These are phyloP conservation scores for Hemaris fuciformis DNA, from an alignment of 2,888 invertebrate species.

Conservation along the genomic window DNA sequence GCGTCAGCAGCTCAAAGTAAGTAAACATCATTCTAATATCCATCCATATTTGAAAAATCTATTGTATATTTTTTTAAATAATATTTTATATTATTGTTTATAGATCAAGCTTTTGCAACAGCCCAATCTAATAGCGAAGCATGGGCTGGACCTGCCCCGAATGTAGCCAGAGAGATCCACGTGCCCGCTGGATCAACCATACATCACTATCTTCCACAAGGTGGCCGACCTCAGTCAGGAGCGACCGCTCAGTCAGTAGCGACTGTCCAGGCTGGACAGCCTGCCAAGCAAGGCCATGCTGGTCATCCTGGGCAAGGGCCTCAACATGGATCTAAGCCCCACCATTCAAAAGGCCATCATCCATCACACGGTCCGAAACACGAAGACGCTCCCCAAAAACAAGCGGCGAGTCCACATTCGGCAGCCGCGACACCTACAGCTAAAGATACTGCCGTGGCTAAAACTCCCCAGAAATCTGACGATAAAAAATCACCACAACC, in stretches of 20 bases:
- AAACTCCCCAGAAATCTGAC: background rate
- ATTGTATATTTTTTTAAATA: background rate
- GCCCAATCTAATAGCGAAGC: background rate
- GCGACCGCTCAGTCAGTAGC: background rate
- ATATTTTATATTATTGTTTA: background rate
- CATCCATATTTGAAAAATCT: no score
- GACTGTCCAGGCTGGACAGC: background rate
- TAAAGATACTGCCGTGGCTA: background rate
- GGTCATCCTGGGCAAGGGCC: background rate
- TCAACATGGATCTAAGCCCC: background rate
- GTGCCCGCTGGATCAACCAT: background rate
- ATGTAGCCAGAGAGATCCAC: background rate
- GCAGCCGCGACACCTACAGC: background rate
- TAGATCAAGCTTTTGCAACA: background rate
- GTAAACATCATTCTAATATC: no score
- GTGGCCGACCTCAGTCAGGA: background rate
- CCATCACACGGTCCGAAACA: background rate
- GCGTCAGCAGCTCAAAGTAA: background rate
- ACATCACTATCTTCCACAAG: no score
- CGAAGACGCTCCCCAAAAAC: background rate
- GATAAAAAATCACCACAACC: background rate
- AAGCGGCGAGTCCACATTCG: background rate
- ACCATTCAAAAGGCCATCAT: background rate
- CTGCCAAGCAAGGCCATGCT: background rate
- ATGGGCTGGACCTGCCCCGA: background rate